Percentiles rank a stretch among this genome's conserved stretches.
phyloP scores from a whole-genome alignment of 1,140 invertebrate genomes.

The Delia radicum region DNA sequence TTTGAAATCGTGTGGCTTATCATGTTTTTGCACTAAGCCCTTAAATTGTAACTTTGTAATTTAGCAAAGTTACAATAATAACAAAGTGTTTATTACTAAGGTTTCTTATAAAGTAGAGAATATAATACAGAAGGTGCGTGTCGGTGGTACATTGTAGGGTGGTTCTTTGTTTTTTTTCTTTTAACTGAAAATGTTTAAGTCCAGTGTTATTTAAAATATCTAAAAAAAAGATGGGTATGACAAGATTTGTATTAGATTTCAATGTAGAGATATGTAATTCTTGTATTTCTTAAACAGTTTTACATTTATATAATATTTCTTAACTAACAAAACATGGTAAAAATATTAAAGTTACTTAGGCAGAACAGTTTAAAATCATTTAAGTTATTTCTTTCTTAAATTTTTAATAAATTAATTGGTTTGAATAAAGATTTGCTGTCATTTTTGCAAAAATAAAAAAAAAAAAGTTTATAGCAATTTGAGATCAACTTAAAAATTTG shows the following conservation, averaged over 20 bases:
- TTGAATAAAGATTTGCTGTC: neutral
- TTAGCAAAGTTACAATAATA: neutral
- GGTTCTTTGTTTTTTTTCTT: too few relatives aligned
- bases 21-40: too few relatives aligned
- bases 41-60: slow-evolving; percentile 5
- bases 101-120: neutral
- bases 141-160: too few relatives aligned
- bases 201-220: too few relatives aligned
- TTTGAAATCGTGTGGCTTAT: too few relatives aligned
- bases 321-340: neutral
- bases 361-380: too few relatives aligned
- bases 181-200: too few relatives aligned
- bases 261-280: neutral
- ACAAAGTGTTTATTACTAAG: neutral
- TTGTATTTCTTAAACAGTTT: neutral
- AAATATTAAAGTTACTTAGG: too few relatives aligned
- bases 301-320: neutral
- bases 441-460: neutral
- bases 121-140: neutral
- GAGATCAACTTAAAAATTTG: too few relatives aligned
- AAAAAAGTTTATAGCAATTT: neutral
- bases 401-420: neutral
- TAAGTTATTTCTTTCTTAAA: too few relatives aligned
- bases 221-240: too few relatives aligned
- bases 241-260: neutral